Evolutionary conservation across 2,797 vertebrate genomes (phyloP).

Genomic region (Schizopygopsis pylzovi): DNA sequence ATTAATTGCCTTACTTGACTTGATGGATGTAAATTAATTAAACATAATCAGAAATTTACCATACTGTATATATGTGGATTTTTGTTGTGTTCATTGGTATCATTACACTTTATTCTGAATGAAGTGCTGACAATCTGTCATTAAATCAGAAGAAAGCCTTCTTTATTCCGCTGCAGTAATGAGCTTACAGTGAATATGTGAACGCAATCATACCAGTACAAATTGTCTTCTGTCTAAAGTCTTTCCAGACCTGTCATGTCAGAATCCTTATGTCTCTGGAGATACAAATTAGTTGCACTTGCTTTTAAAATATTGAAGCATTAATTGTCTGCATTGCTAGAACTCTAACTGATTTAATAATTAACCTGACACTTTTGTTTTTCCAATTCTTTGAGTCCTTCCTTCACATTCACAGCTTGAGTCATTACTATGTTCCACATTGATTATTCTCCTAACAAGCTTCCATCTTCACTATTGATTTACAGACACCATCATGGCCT

Average conservation of each 20-base stretch:
- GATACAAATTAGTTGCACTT: neutral
- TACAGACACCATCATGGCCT: constrained; percentile 16
- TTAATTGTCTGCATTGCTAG: neutral
- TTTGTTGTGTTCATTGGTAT: constrained; percentile 3
- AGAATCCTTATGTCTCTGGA: neutral
- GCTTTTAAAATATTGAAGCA: neutral
- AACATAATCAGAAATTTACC: neutral
- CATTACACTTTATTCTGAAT: neutral
- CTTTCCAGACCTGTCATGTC: constrained; percentile 21
- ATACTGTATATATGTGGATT: neutral
- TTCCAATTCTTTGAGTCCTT: neutral
- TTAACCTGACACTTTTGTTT: neutral
- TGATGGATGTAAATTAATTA: neutral
- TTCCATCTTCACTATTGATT: neutral
- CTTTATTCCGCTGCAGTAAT: neutral
- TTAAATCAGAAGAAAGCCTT: neutral
- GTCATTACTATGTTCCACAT: neutral
- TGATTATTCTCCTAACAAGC: neutral
- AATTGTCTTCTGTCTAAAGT: neutral
- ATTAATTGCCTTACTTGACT: neutral
- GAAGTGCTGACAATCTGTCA: neutral
- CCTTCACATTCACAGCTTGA: neutral
- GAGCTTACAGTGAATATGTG: neutral
- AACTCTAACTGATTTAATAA: neutral
- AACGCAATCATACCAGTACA: neutral